Base-by-base conservation (phyloP, 1,140 invertebrate genomes). In the Cataglyphis hispanica region DNA sequence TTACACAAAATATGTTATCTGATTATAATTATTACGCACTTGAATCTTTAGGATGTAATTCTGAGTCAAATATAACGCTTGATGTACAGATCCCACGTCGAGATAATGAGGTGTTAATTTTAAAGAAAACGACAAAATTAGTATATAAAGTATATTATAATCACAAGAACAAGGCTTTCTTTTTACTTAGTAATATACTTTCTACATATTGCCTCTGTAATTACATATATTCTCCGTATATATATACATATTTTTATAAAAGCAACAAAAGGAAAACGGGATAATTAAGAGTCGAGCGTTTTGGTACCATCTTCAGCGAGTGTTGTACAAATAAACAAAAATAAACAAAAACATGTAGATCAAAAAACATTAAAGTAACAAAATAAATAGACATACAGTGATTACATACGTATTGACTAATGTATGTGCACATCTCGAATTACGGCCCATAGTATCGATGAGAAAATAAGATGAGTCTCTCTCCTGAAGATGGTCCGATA, bases 1-100 rank as follows among this genome's bases (percentile, higher is more conserved):
- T 66, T 75, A 60, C n/a, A 7, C n/a, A n/a, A 56, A 53, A 67
- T 66, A 25, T 25, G 16, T 67, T 80, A 69, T 80, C 61, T 19
- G 7, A 64, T 67, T 80, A 50, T 16, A 37, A 64, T n/a, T 78
- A 53, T 22, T 5, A 8, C 40, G n/a, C 1, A 46, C 31, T 67
- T 67, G 22, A 56, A 80, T 22, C 27, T 40, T 34, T 25, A 53
- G 31, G 5, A 53, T 22, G 63, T 37, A 56, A 50, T 7, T 34
- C 25, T 22, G 43, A 67, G 37, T 56, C 1, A 67, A 64, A 31
- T 63, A 43, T 40, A 80, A 27, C 10, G 6, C n/a, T n/a, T 16
- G 16, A 4, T 3, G 16, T 3, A 46, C 16, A 66, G 43, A 78
- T 78, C 16, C 56, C 19, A 19, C 10, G 11, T 58, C 60, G 6